A percentile compares a stretch with the other conserved stretches of the same genome.
Conservation (phyloP, 1,140 invertebrate genomes). For the Globodera rostochiensis region DNA sequence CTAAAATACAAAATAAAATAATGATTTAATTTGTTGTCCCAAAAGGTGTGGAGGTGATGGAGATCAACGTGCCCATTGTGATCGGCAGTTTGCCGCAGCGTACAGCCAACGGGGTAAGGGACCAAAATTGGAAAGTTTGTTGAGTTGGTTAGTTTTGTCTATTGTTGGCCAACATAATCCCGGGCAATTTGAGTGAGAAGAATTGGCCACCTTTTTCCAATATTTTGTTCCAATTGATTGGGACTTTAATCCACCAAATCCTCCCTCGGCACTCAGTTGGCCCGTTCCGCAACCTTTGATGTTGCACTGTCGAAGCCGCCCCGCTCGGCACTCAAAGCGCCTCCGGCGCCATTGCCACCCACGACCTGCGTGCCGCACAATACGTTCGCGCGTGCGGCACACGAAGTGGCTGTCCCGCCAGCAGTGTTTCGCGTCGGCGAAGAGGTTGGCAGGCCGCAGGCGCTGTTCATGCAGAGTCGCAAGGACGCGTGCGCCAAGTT, state of each 20-base stretch:
- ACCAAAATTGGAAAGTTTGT: not conserved
- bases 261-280: not conserved
- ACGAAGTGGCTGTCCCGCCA: not conserved
- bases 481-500: constrained; percentile 33
- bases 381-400: constrained; percentile 12
- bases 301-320: not conserved
- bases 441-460: not conserved
- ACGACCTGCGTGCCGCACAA: not conserved
- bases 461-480: constrained; percentile 35
- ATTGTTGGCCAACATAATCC: too few species aligned
- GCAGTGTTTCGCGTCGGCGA: not conserved
- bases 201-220: too few species aligned
- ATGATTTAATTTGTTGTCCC: not conserved
- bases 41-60: constrained; percentile 46
- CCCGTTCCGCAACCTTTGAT: not conserved
- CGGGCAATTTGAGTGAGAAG: too few species aligned
- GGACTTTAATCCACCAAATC: too few species aligned
- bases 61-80: constrained; percentile 47
- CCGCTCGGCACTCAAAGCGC: not conserved
- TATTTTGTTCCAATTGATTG: too few species aligned
- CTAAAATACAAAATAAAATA: not conserved
- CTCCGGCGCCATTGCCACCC: not conserved
- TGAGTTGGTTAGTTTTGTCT: too few species aligned
- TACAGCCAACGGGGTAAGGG: constrained; percentile 15
- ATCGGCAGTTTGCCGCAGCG: constrained; percentile 40